phyloP scores from a whole-genome alignment of 2,888 invertebrate species.

The Alentia gelatinosa region DNA sequence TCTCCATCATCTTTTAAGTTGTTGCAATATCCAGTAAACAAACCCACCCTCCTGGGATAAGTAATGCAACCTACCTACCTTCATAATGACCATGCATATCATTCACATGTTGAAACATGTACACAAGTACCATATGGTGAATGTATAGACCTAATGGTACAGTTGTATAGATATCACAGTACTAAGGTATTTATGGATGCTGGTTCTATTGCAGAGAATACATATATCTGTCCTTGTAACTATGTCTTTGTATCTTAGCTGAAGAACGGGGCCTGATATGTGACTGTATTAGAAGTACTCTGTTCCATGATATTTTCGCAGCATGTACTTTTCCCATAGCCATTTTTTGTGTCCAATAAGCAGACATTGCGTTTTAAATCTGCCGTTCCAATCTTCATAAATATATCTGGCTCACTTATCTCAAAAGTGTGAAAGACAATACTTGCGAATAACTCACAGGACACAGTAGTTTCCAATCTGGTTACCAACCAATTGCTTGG shows the following conservation, averaged over 20 bases:
- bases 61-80: background rate
- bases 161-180: constrained; percentile 43
- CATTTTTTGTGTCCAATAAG: background rate
- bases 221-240: constrained; percentile 22
- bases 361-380: background rate
- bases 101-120: background rate
- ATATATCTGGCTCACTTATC: background rate
- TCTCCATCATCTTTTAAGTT: background rate
- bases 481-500: constrained; percentile 36
- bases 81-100: background rate
- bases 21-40: background rate
- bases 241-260: background rate
- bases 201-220: constrained; percentile 41
- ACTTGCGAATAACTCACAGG: background rate
- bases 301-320: background rate
- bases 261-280: constrained; percentile 5
- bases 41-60: background rate
- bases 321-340: background rate
- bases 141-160: constrained; percentile 16
- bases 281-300: background rate
- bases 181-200: background rate
- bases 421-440: background rate
- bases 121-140: constrained; percentile 36
- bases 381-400: background rate
- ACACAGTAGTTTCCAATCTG: background rate